phyloP scores from a whole-genome alignment of 2,888 invertebrate genomes.

The Bembecia ichneumoniformis region DNA sequence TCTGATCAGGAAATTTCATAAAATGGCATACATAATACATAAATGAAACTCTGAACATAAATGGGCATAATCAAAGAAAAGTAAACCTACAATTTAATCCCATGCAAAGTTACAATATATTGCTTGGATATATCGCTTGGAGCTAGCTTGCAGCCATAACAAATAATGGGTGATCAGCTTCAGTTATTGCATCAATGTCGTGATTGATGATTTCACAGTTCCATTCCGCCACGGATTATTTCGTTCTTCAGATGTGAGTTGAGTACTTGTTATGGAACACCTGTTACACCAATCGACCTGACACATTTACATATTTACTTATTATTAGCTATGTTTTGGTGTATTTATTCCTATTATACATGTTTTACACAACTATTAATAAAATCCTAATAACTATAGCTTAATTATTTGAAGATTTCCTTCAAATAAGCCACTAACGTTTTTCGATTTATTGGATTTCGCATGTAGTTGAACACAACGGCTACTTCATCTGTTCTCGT shows the following conservation, averaged over 20 bases:
- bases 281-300: constrained; percentile 25
- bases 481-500: no score
- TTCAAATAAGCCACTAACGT: no score
- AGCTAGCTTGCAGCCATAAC: background rate
- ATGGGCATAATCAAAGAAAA: no score
- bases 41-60: no score
- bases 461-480: no score
- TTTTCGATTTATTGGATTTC: no score
- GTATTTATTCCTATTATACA: background rate
- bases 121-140: no score
- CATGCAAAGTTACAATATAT: no score
- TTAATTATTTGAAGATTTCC: no score
- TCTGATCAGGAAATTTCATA: no score
- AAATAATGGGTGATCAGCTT: constrained; percentile 16
- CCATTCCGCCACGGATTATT: constrained; percentile 40
- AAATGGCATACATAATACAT: no score
- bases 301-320: background rate
- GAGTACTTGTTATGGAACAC: constrained; percentile 29
- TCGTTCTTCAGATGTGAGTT: constrained; percentile 26
- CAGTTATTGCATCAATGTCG: constrained; percentile 24
- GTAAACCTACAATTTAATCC: no score
- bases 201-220: constrained; percentile 43
- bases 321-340: background rate
- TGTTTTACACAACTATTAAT: background rate
- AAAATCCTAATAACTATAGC: background rate